Conservation (phyloP, 2,113 vertebrate genomes). For the Thermophis baileyi region DNA sequence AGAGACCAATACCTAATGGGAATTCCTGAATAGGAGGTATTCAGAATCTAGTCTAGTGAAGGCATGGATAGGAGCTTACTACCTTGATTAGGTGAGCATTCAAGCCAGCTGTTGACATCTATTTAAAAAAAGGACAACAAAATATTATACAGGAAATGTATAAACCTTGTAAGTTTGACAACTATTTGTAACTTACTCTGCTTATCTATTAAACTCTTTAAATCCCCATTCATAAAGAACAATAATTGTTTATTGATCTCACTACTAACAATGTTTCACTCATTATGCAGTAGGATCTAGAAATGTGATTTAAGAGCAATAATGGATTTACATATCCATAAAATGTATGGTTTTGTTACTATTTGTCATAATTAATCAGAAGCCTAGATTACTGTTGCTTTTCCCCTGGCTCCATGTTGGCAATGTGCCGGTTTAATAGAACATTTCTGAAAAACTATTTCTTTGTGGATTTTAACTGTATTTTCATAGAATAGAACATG, state of each 20-base stretch:
- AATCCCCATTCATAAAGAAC: constrained; percentile 68
- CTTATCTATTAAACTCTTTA: constrained; percentile 66
- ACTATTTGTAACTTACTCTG: constrained; percentile 55
- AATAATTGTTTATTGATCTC: constrained; percentile 77
- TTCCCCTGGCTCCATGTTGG: neutral
- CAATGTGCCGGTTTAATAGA: neutral
- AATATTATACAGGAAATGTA: constrained; percentile 30
- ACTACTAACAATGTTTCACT: constrained; percentile 69
- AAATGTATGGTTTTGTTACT: constrained; percentile 27
- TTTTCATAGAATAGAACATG: neutral
- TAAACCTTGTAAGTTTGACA: constrained; percentile 56
- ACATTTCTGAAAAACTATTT: neutral
- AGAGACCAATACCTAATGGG: constrained; percentile 44
- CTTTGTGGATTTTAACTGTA: neutral
- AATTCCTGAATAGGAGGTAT: constrained; percentile 40
- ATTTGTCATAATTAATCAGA: constrained; percentile 29
- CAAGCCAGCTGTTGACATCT: constrained; percentile 28
- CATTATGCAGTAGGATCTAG: constrained; percentile 66
- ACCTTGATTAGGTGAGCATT: constrained; percentile 14
- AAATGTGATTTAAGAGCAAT: constrained; percentile 69
- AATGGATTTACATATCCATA: constrained; percentile 53
- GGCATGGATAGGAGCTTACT: constrained; percentile 30
- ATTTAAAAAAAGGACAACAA: neutral
- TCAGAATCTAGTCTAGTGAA: constrained; percentile 46
- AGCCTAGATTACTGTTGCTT: neutral